phyloP scores from a whole-genome alignment of 2,888 invertebrate species.

The Synergus umbraculus region DNA sequence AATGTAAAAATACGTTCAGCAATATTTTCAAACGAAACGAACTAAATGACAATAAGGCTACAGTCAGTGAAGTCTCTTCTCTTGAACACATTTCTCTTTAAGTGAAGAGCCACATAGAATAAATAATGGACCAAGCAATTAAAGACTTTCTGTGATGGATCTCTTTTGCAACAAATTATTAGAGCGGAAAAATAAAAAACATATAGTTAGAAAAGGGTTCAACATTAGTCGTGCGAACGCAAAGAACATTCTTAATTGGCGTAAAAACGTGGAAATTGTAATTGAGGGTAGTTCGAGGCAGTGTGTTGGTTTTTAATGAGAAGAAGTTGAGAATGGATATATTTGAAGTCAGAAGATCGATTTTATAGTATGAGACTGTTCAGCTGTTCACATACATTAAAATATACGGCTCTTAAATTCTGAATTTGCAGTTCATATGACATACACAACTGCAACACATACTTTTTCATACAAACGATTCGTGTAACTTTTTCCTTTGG shows the following conservation, averaged over 20 bases:
- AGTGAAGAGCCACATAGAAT: not conserved
- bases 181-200: not conserved
- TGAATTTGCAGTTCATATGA: not conserved
- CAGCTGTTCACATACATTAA: too few species aligned
- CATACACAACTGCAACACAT: not conserved
- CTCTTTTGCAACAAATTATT: not conserved
- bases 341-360: conserved; percentile 4
- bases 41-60: not conserved
- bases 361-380: not conserved
- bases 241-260: conserved; percentile 25
- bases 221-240: not conserved
- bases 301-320: conserved; percentile 49
- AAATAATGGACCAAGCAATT: not conserved
- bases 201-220: not conserved
- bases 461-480: not conserved
- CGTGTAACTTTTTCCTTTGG: not conserved
- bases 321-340: conserved; percentile 44
- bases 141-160: not conserved
- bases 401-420: not conserved
- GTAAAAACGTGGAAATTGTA: not conserved
- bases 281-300: too few species aligned
- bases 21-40: too few species aligned
- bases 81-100: not conserved
- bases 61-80: not conserved
- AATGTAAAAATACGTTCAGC: too few species aligned